Conservation (phyloP, 1,140 invertebrate genomes). For the Homarus americanus region DNA sequence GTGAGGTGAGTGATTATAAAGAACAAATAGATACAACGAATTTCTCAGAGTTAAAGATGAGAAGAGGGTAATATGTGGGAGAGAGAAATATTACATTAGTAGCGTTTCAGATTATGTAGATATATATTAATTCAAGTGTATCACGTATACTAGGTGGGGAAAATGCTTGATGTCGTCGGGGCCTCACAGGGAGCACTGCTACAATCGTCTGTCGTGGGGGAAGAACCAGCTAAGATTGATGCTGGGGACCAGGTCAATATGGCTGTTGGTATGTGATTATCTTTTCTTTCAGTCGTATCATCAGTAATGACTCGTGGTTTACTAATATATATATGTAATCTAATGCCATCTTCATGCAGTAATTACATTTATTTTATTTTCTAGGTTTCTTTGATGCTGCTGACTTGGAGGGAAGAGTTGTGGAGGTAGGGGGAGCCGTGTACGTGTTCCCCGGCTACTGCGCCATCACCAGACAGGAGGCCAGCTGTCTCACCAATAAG, state of each 20-base stretch:
- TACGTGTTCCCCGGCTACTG: slow-evolving; percentile 74
- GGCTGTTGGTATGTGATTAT: slow-evolving; percentile 60
- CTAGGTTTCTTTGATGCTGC: slow-evolving; percentile 72
- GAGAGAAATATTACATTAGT: too few relatives aligned
- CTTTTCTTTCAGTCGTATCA: not conserved
- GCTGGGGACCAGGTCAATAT: slow-evolving; percentile 66
- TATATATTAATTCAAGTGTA: too few relatives aligned
- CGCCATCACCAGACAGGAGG: slow-evolving; percentile 51
- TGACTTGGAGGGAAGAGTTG: slow-evolving; percentile 46
- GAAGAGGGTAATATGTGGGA: too few relatives aligned
- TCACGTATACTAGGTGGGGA: slow-evolving; percentile 46
- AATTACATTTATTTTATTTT: not conserved
- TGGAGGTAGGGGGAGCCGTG: slow-evolving; percentile 66
- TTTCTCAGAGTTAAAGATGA: too few relatives aligned
- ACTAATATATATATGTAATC: too few relatives aligned
- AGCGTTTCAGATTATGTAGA: too few relatives aligned
- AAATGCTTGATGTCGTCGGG: slow-evolving; percentile 62
- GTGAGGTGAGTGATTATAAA: too few relatives aligned
- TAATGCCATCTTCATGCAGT: not conserved
- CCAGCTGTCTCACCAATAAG: slow-evolving; percentile 60
- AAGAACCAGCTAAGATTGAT: slow-evolving; percentile 62
- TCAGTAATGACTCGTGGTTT: not conserved
- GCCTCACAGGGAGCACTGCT: slow-evolving; percentile 55
- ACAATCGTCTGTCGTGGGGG: slow-evolving; percentile 48
- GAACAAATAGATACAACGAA: too few relatives aligned